Evolutionary conservation across 2,888 invertebrate genomes (phyloP), one percentile per base, ranked within the genome.

Genomic region (Ypsolopha sequella): DNA sequence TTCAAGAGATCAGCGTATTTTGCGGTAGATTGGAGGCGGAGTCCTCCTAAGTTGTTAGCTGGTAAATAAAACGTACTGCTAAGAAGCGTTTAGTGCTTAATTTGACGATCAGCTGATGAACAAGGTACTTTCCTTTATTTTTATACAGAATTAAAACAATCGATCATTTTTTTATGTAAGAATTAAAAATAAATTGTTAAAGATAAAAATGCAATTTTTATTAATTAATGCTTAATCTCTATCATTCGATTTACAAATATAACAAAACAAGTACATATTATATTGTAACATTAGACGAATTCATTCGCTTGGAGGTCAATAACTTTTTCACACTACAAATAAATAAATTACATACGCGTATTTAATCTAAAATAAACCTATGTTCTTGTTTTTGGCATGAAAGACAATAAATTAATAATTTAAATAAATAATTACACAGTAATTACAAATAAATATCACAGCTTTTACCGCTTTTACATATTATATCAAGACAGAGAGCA

Each of bases 11-110:
- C 56, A 52, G 55, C 52, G 52, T 56, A 58, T 50, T 47, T 62
- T 68, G 70, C 51, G 69, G 69, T 65, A 52, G 51, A 52, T 54
- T 45, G 45, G 14, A 52, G 53, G 56, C 52, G 48, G 53, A 51
- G 36, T 48, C 58, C 56, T 56, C 43, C 52, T 55, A 58, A 58
- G 57, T 54, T 51, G 39, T 41, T 56, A 41, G 53, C 48, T 13
- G 8, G 14, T 13, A 13, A 7, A 7, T 14, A 43, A 24, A 43
- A 36, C 11, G 46, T 46, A 36, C 24, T 24, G 24, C 2, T 24
- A 24, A 24, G 24, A 24, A 3, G 24, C 24, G 4, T 24, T 24
- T 4, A 24, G 24, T 24, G 24, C 24, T 24, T 24, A 24, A 24
- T 24, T 2, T 4, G 2, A 24, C 24, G 24, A 24, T 4, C 24